Evolutionary conservation across 37 sponge, comb jelly and placozoan genomes (phyloP).

Genomic region (Aphrocallistes beatrix): DNA sequence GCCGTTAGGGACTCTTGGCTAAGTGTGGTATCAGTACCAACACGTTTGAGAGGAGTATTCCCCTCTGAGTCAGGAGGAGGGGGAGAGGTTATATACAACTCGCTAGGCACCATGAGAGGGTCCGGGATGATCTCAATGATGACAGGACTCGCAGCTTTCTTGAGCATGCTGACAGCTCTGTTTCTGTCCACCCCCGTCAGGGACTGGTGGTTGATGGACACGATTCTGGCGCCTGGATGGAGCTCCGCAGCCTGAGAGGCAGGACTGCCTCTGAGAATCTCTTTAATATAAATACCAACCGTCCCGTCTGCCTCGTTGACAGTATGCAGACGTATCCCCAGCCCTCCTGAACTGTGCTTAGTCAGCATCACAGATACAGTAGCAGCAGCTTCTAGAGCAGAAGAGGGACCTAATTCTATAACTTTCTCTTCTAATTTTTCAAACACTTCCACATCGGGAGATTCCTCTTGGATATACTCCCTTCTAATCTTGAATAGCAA

Average conservation of each 20-base stretch:
- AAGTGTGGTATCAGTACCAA: not conserved
- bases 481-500: not conserved
- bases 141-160: not conserved
- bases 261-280: conserved; percentile 3
- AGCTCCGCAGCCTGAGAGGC: not conserved
- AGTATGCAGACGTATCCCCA: conserved; percentile 3
- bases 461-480: not conserved
- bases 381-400: not conserved
- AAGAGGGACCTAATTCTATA: not conserved
- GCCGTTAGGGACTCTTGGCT: not conserved
- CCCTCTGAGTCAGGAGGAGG: not conserved
- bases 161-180: not conserved
- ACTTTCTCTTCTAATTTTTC: not conserved
- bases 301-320: not conserved
- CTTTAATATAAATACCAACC: not conserved
- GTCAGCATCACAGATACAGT: not conserved
- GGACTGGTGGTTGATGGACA: not conserved
- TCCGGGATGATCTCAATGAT: not conserved
- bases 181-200: not conserved
- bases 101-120: conserved; percentile 9
- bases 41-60: not conserved
- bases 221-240: not conserved
- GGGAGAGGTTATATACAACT: no score
- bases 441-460: not conserved
- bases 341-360: not conserved